phyloP scores from a whole-genome alignment of 2,888 invertebrate species.

The Heliconius hortense region DNA sequence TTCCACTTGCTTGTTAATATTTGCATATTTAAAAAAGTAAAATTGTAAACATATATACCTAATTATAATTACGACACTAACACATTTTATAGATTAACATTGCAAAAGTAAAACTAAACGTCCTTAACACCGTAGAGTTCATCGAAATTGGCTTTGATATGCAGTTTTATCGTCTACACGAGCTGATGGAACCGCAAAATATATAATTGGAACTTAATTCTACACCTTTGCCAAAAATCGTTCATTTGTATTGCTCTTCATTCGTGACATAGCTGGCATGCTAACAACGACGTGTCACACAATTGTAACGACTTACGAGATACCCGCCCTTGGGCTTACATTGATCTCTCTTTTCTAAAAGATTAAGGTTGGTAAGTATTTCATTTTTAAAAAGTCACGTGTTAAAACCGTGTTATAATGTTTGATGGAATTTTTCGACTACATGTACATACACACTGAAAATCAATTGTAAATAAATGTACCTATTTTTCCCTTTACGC shows the following conservation, averaged over 20 bases:
- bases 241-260: slow-evolving; percentile 22
- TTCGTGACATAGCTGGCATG: slow-evolving; percentile 25
- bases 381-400: slow-evolving; percentile 22
- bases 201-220: slow-evolving; percentile 64
- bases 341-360: slow-evolving; percentile 21
- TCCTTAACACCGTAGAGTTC: slow-evolving; percentile 35
- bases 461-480: no score
- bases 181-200: slow-evolving; percentile 48
- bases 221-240: slow-evolving; percentile 57
- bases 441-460: background rate
- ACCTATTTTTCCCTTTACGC: no score
- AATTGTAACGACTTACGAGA: slow-evolving; percentile 21
- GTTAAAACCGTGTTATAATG: background rate
- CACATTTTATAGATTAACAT: background rate
- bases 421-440: background rate
- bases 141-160: slow-evolving; percentile 29
- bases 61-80: background rate
- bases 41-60: background rate
- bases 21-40: background rate
- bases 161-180: slow-evolving; percentile 9
- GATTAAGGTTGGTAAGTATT: slow-evolving; percentile 2
- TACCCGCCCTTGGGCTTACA: slow-evolving; percentile 24
- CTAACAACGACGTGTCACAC: slow-evolving; percentile 25
- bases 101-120: slow-evolving; percentile 1
- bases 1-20: background rate